Evolutionary conservation across 2,797 vertebrate genomes (phyloP).

Genomic region (Rhinophrynus dorsalis): DNA sequence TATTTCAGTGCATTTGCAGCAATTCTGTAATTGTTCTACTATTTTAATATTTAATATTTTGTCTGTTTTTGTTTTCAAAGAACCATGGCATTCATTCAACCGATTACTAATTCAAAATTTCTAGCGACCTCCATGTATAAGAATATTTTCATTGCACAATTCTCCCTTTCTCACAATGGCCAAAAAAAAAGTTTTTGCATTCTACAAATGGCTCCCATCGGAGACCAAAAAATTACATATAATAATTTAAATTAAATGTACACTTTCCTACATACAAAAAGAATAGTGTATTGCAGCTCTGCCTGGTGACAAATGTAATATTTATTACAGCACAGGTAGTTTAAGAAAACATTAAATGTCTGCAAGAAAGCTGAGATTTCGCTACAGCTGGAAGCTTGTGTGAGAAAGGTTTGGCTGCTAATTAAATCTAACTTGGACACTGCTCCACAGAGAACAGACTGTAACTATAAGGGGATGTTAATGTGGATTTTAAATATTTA

Average conservation of each 20-base stretch:
- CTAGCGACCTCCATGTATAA: too few species aligned
- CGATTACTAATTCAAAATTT: constrained; percentile 11
- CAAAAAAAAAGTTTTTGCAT: constrained; percentile 45
- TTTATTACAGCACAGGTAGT: constrained; percentile 69
- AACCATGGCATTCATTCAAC: constrained; percentile 32
- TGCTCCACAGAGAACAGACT: constrained; percentile 75
- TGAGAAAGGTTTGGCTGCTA: constrained; percentile 66
- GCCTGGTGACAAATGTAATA: constrained; percentile 55
- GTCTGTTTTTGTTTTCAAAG: constrained; percentile 26
- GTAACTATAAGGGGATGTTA: constrained; percentile 74
- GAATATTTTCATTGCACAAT: constrained; percentile 8
- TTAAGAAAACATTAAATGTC: constrained; percentile 71
- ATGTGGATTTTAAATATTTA: constrained; percentile 79
- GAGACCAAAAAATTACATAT: constrained; percentile 62
- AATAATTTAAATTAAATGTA: constrained; percentile 64
- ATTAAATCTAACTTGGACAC: constrained; percentile 76
- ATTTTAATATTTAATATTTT: not conserved
- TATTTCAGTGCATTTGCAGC: not conserved
- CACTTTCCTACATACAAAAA: constrained; percentile 68
- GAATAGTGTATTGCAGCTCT: constrained; percentile 64
- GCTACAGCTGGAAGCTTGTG: constrained; percentile 58
- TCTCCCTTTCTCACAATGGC: constrained; percentile 8
- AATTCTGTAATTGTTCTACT: constrained; percentile 5
- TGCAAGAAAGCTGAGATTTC: constrained; percentile 55
- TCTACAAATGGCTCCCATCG: constrained; percentile 55